phyloP scores from a whole-genome alignment of 2,113 vertebrate genomes.

The Lontra canadensis region DNA sequence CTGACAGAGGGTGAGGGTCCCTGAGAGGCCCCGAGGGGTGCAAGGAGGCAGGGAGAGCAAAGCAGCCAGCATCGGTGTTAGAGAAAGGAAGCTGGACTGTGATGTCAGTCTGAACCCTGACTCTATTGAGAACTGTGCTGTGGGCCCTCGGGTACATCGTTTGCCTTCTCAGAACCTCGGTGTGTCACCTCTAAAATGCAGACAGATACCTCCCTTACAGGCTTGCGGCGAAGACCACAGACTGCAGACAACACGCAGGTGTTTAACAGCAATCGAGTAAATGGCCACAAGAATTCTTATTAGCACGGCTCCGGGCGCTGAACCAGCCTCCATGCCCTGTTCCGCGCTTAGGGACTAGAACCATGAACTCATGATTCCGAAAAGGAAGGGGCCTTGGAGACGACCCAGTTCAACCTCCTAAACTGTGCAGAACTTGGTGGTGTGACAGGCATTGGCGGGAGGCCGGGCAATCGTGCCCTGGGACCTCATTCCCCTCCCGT shows the following conservation, averaged over 20 bases:
- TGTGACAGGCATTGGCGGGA: fast-evolving
- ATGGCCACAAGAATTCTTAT: background rate
- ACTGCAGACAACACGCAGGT: background rate
- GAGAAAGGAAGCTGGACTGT: background rate
- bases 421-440: background rate
- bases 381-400: background rate
- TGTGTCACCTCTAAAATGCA: background rate
- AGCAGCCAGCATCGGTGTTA: fast-evolving
- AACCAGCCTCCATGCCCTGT: fast-evolving
- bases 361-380: background rate
- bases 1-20: background rate
- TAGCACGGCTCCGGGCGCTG: background rate
- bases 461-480: background rate
- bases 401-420: background rate
- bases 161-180: background rate
- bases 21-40: too few relatives aligned
- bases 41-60: background rate
- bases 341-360: background rate
- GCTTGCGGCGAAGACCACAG: background rate
- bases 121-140: background rate
- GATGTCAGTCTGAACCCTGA: background rate
- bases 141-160: background rate
- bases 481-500: background rate
- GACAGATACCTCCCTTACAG: background rate
- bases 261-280: background rate